phyloP scores from a whole-genome alignment of 64 coral and sea anemone genomes.

The Montipora foliosa region DNA sequence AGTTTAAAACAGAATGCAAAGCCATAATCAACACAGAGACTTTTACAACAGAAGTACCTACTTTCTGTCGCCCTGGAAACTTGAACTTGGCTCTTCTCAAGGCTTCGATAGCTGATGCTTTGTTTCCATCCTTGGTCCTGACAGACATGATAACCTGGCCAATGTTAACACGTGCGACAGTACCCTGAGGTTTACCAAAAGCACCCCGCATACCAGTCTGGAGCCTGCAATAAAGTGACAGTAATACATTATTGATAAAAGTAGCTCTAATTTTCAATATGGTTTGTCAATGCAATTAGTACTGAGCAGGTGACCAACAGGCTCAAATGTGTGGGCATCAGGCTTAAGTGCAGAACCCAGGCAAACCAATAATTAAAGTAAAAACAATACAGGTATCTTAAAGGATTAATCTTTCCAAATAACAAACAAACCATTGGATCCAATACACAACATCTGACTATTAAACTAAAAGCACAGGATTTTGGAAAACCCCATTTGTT shows the following conservation, averaged over 20 bases:
- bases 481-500: too few species aligned
- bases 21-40: too few species aligned
- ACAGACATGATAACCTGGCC: slow-evolving; percentile 96
- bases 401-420: background rate
- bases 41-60: slow-evolving; percentile 2
- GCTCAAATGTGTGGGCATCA: too few species aligned
- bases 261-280: too few species aligned
- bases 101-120: slow-evolving; percentile 92
- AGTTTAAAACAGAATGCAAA: too few species aligned
- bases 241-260: too few species aligned
- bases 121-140: slow-evolving; percentile 92
- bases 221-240: slow-evolving; percentile 61
- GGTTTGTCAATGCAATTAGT: too few species aligned
- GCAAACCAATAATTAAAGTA: slow-evolving; percentile 12
- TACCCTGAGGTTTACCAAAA: slow-evolving; percentile 98
- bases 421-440: too few species aligned
- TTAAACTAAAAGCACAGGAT: too few species aligned
- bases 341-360: too few species aligned
- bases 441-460: too few species aligned
- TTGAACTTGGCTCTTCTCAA: slow-evolving; percentile 99
- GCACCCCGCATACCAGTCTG: slow-evolving; percentile 99
- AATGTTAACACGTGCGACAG: slow-evolving; percentile 96
- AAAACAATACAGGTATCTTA: background rate
- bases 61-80: slow-evolving; percentile 99
- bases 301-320: too few species aligned